Evolutionary conservation across 1,140 invertebrate genomes (phyloP).

Genomic region (Leptopilina clavipes): DNA sequence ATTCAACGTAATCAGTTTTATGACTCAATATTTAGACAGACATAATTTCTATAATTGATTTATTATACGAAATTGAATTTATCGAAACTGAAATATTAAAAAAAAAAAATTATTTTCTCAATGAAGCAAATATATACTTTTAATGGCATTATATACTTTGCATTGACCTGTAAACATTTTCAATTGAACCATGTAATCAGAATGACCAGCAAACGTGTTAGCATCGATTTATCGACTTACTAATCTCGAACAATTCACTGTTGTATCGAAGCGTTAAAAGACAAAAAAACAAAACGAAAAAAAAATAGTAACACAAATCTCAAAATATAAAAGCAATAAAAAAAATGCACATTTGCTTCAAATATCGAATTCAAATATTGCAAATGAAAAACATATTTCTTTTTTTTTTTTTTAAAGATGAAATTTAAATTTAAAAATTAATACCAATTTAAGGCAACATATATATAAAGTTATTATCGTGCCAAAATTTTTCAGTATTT

Average conservation of each 20-base stretch:
- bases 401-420: too few relatives aligned
- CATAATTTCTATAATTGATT: too few relatives aligned
- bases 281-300: neutral
- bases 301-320: neutral
- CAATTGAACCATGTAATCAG: conserved; percentile 8
- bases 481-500: too few relatives aligned
- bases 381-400: too few relatives aligned
- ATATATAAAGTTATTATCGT: too few relatives aligned
- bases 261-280: conserved; percentile 6
- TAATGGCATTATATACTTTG: conserved; percentile 13
- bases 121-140: neutral
- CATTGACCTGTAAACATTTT: conserved; percentile 15
- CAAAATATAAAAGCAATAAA: neutral
- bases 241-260: conserved; percentile 14
- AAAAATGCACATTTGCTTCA: neutral
- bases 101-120: neutral
- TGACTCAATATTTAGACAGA: too few relatives aligned
- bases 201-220: conserved; percentile 14
- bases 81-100: too few relatives aligned
- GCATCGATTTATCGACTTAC: conserved; percentile 17
- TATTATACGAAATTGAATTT: too few relatives aligned
- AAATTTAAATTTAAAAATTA: too few relatives aligned
- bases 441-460: too few relatives aligned
- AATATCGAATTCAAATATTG: neutral
- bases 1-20: too few relatives aligned